Base-by-base conservation (phyloP, 2,113 vertebrate species). In the Ornithorhynchus anatinus region DNA sequence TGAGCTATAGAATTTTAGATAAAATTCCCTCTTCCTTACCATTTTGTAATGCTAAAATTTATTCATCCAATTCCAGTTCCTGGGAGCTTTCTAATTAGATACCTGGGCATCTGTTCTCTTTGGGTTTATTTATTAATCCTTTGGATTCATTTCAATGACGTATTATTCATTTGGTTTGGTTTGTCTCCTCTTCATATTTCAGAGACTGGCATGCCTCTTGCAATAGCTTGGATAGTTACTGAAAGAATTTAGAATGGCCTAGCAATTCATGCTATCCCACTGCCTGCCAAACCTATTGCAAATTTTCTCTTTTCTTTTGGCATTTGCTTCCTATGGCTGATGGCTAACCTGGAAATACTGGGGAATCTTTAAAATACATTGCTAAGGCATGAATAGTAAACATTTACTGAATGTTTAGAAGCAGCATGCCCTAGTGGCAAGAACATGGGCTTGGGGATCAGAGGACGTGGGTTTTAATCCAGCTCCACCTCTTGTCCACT, bases 61-160 rank as follows among this genome's bases (percentile, higher is more conserved):
- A 23, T 45, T 63, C 17, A 45, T 67, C 40, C 40, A 31, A 22
- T 58, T 77, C 35, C 27, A 62, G 17, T 57, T 79, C 37, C 31
- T 51, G 33, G 31, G n/a, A 29, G 59, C 47, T 80, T 82, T 63
- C 40, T 76, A 54, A 85, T 80, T 73, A 80, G 25, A 56, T 81
- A 53, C 31, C 58, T 63, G 57, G 14, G 38, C 11, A 57, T 45
- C 33, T n/a, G 2, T 6, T 6, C 9, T 10, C 17, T 50, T 12
- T 23, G 75, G 38, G 59, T 39, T 2, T 12, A 32, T 19, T 63
- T 57, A 69, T 69, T 82, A 69, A 61, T 32, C 64, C 51, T 77
- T 69, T 76, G 68, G 69, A 61, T 33, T 51, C 31, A 17, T n/a
- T 45, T 45, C 60, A 17, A 27, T 20, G 33, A 73, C 58, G 29